phyloP scores from a whole-genome alignment of 2,113 vertebrate species.

The Sarotherodon lohbergeri region DNA sequence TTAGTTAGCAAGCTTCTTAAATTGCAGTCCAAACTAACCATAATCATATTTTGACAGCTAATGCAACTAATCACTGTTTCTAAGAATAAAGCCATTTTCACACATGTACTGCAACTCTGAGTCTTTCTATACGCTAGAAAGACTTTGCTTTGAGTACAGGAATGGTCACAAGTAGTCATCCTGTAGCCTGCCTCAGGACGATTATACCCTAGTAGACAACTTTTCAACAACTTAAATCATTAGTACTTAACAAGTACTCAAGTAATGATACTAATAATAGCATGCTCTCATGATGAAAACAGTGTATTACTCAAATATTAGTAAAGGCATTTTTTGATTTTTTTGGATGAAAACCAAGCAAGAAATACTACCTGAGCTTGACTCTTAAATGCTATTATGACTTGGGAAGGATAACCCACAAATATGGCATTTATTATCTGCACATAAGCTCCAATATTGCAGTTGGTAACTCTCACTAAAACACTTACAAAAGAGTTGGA shows the following conservation, averaged over 20 bases:
- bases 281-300: background rate
- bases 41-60: background rate
- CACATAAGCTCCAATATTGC: background rate
- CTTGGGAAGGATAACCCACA: background rate
- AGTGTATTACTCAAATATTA: background rate
- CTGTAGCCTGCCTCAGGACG: background rate
- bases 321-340: background rate
- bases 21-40: background rate
- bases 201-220: background rate
- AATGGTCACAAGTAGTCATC: background rate
- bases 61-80: background rate
- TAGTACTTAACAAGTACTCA: background rate
- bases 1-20: background rate
- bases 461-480: background rate
- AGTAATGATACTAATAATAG: background rate
- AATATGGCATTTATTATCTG: background rate
- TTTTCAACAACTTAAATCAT: background rate
- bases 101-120: background rate
- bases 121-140: background rate
- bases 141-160: background rate
- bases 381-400: background rate
- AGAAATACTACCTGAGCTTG: background rate
- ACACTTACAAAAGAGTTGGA: background rate
- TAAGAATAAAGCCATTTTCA: background rate
- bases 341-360: background rate